Percentiles rank a stretch among this genome's conserved stretches.
Evolutionary conservation across 1,140 invertebrate species (phyloP).

Genomic region (Lordiphosa stackelbergi): DNA sequence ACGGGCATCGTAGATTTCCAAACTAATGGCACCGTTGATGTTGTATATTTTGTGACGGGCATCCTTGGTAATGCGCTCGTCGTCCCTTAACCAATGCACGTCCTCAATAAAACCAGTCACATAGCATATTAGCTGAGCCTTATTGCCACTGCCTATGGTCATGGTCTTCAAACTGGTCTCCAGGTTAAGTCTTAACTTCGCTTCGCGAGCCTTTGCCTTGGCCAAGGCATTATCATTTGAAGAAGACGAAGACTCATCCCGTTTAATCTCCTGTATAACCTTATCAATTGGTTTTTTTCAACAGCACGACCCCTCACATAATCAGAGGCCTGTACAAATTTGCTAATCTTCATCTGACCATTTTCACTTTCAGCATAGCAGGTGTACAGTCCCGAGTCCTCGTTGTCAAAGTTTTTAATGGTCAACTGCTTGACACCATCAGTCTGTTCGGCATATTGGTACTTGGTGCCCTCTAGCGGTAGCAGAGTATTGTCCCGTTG

Average conservation of each 20-base stretch:
- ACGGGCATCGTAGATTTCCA: conserved; percentile 71
- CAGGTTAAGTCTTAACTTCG: conserved; percentile 53
- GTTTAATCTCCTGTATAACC: conserved; percentile 32
- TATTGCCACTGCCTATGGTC: conserved; percentile 67
- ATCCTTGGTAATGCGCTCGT: conserved; percentile 62
- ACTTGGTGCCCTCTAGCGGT: conserved; percentile 78
- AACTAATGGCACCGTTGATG: conserved; percentile 68
- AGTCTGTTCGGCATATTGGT: conserved; percentile 64
- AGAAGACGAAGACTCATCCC: conserved; percentile 3
- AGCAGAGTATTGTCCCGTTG: conserved; percentile 85
- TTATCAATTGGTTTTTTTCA: conserved; percentile 48
- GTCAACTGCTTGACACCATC: conserved; percentile 64
- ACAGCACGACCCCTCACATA: conserved; percentile 43
- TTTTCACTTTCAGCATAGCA: conserved; percentile 73
- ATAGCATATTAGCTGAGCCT: conserved; percentile 71
- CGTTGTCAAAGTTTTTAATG: conserved; percentile 45
- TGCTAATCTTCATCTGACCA: conserved; percentile 75
- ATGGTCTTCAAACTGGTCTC: conserved; percentile 69
- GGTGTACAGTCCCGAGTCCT: conserved; percentile 65
- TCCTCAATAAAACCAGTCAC: conserved; percentile 69
- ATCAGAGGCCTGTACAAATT: conserved; percentile 67
- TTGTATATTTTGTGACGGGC: conserved; percentile 71
- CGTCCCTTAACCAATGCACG: conserved; percentile 66
- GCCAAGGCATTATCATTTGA: conserved; percentile 14
- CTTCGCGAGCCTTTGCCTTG: conserved; percentile 55